These are phyloP conservation scores for Heliconius charithonia DNA, from an alignment of 2,888 invertebrate species.

Conservation along the genomic window DNA sequence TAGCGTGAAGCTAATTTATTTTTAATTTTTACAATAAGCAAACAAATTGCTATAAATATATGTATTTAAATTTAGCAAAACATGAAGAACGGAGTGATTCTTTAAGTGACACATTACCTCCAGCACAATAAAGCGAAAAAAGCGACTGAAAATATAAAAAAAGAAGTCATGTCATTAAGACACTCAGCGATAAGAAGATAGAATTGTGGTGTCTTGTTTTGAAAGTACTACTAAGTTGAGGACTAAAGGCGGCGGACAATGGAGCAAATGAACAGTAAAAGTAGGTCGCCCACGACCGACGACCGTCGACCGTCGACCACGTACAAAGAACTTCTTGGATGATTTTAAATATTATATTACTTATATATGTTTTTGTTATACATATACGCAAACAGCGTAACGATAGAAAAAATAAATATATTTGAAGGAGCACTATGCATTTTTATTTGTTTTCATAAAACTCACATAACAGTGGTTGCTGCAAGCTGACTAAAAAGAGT, in stretches of 20 bases:
- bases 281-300: slow-evolving; percentile 39
- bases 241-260: slow-evolving; percentile 30
- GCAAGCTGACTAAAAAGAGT: no score
- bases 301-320: slow-evolving; percentile 1
- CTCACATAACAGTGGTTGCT: no score
- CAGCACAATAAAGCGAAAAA: neutral
- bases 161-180: slow-evolving; percentile 10
- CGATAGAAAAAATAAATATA: neutral
- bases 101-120: neutral
- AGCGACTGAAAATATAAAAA: neutral
- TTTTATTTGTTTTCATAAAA: neutral
- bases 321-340: slow-evolving; percentile 8
- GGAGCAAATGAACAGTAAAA: slow-evolving; percentile 37
- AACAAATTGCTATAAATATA: no score
- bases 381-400: no score
- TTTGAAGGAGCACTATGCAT: neutral
- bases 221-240: slow-evolving; percentile 32
- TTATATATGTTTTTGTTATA: neutral
- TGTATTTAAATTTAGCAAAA: neutral
- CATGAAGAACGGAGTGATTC: neutral
- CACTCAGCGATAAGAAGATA: slow-evolving; percentile 13
- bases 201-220: slow-evolving; percentile 29
- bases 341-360: slow-evolving; percentile 3
- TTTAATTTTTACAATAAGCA: no score
- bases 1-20: no score